Evolutionary conservation across 2,888 invertebrate genomes (phyloP).

Genomic region (Caenorhabditis sp.): DNA sequence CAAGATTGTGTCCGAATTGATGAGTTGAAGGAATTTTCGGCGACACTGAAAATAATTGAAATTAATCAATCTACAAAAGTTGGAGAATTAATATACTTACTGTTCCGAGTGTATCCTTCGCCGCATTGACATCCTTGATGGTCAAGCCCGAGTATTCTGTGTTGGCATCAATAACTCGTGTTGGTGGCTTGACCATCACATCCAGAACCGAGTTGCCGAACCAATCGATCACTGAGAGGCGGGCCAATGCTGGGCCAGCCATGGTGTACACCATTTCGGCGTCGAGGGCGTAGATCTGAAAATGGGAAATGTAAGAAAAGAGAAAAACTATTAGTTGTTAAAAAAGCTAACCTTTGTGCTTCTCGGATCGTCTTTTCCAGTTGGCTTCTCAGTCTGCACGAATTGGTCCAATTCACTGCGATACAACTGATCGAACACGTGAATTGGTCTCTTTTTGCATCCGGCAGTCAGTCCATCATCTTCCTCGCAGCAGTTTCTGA

Average conservation of each 20-base stretch:
- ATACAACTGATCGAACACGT: too few relatives aligned
- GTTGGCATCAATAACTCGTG: constrained; percentile 88
- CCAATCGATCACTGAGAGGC: constrained; percentile 65
- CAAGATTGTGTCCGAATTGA: constrained; percentile 87
- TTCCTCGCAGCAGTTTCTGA: too few relatives aligned
- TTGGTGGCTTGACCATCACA: constrained; percentile 83
- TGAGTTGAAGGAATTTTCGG: constrained; percentile 86
- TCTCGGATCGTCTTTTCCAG: constrained; percentile 52
- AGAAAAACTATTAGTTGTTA: too few relatives aligned
- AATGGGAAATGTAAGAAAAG: too few relatives aligned
- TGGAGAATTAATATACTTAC: too few relatives aligned
- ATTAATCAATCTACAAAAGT: too few relatives aligned
- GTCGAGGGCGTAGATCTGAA: constrained; percentile 87
- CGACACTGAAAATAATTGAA: constrained; percentile 75
- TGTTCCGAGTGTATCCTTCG: constrained; percentile 75
- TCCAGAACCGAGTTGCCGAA: constrained; percentile 82
- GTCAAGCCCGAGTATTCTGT: constrained; percentile 91
- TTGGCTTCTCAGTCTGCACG: too few relatives aligned
- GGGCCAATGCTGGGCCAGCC: constrained; percentile 60
- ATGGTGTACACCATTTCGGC: constrained; percentile 79
- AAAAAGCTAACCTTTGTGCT: constrained; percentile 50
- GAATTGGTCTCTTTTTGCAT: too few relatives aligned
- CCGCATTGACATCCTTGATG: constrained; percentile 82
- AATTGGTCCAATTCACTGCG: too few relatives aligned
- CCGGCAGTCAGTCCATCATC: too few relatives aligned